Evolutionary conservation across 2,797 vertebrate genomes (phyloP).

Genomic region (Huso huso): DNA sequence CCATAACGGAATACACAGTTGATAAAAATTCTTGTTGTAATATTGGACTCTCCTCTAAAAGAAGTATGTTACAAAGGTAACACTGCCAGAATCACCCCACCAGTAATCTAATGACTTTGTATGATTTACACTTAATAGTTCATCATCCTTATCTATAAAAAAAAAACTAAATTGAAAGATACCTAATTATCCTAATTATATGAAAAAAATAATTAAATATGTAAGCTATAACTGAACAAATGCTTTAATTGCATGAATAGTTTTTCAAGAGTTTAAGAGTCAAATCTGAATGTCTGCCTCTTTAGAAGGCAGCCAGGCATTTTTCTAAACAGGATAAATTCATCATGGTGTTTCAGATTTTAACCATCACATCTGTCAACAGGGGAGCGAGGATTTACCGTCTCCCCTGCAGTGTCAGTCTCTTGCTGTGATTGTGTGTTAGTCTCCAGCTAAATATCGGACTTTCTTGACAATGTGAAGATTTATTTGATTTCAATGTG

Average conservation of each 20-base stretch:
- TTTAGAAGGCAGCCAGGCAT: conserved; percentile 9
- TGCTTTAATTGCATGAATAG: no score
- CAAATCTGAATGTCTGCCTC: conserved; percentile 10
- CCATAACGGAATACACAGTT: no score
- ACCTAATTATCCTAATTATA: conserved; percentile 2
- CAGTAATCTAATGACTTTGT: neutral
- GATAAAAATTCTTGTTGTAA: no score
- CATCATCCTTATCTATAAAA: neutral
- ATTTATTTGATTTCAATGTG: conserved; percentile 16
- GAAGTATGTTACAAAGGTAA: no score
- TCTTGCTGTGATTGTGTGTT: conserved; percentile 9
- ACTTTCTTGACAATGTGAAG: conserved; percentile 12
- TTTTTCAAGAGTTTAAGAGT: neutral
- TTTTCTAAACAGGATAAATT: conserved; percentile 27
- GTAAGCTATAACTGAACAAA: no score
- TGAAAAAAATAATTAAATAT: neutral
- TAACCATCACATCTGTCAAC: conserved; percentile 53
- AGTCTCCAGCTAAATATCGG: conserved; percentile 9
- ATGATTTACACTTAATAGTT: conserved; percentile 3
- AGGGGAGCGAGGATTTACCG: conserved; percentile 53
- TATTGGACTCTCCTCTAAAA: no score
- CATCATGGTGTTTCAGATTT: conserved; percentile 49
- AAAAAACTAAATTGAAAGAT: neutral
- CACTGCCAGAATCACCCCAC: no score
- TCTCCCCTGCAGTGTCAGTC: conserved; percentile 27